Evolutionary conservation across 2,113 vertebrate genomes (phyloP), one percentile per base, ranked within the genome.

Genomic region (Eolophus roseicapilla): DNA sequence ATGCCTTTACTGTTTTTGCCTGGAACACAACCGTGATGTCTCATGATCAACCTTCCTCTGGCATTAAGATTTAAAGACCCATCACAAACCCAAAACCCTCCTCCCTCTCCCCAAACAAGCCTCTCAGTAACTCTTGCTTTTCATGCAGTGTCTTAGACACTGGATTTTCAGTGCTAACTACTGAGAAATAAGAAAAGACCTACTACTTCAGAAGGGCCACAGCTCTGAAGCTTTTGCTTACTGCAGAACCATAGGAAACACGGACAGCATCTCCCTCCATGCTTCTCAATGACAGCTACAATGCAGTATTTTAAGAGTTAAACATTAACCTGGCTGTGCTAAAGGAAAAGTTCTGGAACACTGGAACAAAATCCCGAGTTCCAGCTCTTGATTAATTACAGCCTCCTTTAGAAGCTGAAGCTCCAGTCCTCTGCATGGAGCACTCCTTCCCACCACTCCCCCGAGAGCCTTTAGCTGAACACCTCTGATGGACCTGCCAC

Each of bases 401-500:
- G 69, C 65, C 52, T 28, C 63, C 65, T 59, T 60, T 13, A 52
- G 80, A 55, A 88, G 64, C 64, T 39, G 63, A 63, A 71, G 85
- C 50, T 44, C 28, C 68, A 39, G 77, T n/a, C 8, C 92, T 52
- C 43, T 3, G 16, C 0, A 0, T 2, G 24, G 47, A 85, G 86
- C 6, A 7, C 50, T 49, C 67, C 95, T 62, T 88, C 29, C 35
- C 64, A 35, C 37, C 57, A 29, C 21, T 23, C 67, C 78, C 85
- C 13, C 0, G 37, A 31, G 77, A 89, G 90, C 82, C 62, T n/a
- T 59, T 77, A 65, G 70, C 93, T 3, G 39, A 77, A 74, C 6
- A 55, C 83, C 90, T 93, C 70, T 19, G 49, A 69, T 49, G 81
- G 81, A 80, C 21, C 19, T 59, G 95, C 93, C 96, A 96, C 96